Base-by-base conservation (phyloP, 2,113 vertebrate species). In the Anthoscopus minutus region DNA sequence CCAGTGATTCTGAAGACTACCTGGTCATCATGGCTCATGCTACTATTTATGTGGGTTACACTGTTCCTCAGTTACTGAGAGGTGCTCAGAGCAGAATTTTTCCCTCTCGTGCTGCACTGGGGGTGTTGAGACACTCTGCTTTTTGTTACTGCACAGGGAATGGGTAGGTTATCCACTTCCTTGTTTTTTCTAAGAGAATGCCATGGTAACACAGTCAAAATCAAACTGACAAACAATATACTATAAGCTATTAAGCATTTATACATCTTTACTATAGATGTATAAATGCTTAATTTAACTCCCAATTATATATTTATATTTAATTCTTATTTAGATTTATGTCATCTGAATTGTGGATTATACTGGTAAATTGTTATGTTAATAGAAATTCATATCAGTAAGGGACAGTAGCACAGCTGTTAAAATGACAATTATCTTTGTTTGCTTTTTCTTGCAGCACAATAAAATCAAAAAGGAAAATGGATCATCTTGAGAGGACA, bases 401-500 rank as follows among this genome's bases (percentile, higher is more conserved):
- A 90, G 85, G 79, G 72, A n/a, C 64, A 78, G 89, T 89, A 77
- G 80, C 61, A 48, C 45, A 88, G 48, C 72, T 96, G 73, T 71
- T 42, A 82, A 80, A 94, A 88, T 88, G 22, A 83, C 44, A 67
- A 6, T 95, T 65, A n/a, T 88, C 44, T 96, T 83, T 89, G 57
- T 92, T 98, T 97, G 81, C 90, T 94, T 96, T 94, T 94, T 92
- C 17, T 92, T 97, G 91, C 95, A 98, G 99, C 92, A 97, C 96
- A 80, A 98, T 99, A 98, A 98, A 98, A 74, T 99, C 98, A 74
- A 94, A 96, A 96, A 98, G 97, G 94, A 98, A 98, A 95, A 98
- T 97, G 57, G 98, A 99, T 97, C 99, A 99, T 96, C 96, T 99
- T 42, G 98, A 99, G 91, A 98, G 98, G 97, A 99, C 99, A 20